Base-by-base conservation (phyloP, 2,888 invertebrate species). In the Yponomeuta cagnagella region DNA sequence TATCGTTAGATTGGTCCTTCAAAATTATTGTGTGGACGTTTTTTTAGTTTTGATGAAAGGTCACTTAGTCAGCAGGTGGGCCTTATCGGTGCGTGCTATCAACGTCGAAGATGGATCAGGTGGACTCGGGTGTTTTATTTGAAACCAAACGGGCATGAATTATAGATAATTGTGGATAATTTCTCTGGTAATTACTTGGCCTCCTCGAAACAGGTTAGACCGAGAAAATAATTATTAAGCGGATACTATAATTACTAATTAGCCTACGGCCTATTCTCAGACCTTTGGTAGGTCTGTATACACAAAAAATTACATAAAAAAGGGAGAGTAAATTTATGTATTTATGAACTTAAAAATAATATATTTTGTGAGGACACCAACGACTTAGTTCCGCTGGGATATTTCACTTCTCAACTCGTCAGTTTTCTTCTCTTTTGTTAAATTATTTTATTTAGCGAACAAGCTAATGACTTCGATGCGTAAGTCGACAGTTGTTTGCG, bases 1-100 rank as follows among this genome's bases (percentile, higher is more conserved):
- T 23, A 23, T 23, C 23, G 23, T 23, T 23, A 23, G 23, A 23
- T 23, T 23, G 23, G 23, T 23, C 23, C 23, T 23, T 23, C 1
- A 23, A 23, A 23, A 23, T 23, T 23, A 23, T 23, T 23, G 23
- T 23, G 23, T 23, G 23, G 23, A 23, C 23, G 23, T 23, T 23
- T 23, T 23, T 23, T 23, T 23, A 23, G 23, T 23, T 23, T 23
- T 23, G 0, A 23, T 23, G 23, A 23, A 23, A 23, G 23, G 67
- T n/a, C 43, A 37, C 67, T 43, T 67, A n/a, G 67, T n/a, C 37
- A 33, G n/a, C 67, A 67, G 67, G 67, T 67, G 67, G 37, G 43
- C 37, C 64, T 58, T 58, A 15, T 58, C 52, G 52, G 15, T 58
- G 52, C 1, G 52, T 15, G 15, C 6, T 15, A 58, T 58, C 52